Base-by-base conservation (phyloP, 2,113 vertebrate genomes). In the Tenrec ecaudatus region DNA sequence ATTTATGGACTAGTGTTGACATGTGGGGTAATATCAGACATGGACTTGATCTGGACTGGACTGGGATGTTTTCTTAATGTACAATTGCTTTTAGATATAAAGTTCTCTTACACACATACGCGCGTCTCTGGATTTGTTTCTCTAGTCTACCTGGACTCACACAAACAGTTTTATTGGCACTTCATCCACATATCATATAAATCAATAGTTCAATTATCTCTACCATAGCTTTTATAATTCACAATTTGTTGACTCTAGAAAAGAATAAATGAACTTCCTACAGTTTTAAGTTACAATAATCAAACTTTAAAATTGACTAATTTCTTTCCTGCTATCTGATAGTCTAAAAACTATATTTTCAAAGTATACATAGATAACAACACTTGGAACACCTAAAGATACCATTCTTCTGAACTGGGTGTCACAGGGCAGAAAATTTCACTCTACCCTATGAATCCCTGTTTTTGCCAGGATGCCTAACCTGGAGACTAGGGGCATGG, bases 231-330 rank as follows among this genome's bases (percentile, higher is more conserved):
- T 86, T 94, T 66, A 93, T n/a, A 82, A 79, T 71, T 22, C 58
- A 76, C 29, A 77, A 60, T 86, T 92, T 73, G 40, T 82, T 73
- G 58, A 68, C n/a, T 94, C 23, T 29, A 71, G 71, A 83, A 86
- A 87, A 80, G 20, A 22, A 88, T 27, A 94, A 89, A 86, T 66
- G 11, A 86, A 43, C 31, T 77, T 82, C 62, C 40, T 89, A 3
- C 82, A 57, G 57, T 89, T 93, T 89, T 69, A 69, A 91, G 62
- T 58, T 71, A 76, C 5, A 84, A 57, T 60, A 85, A 84, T 31
- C 53, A 88, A 62, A 22, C 60, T 22, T 85, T 79, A 88, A 94
- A 58, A 16, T 83, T 15, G 19, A 7, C 57, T n/a, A 47, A 14
- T 64, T 83, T 25, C 40, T 90, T 83, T 68, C 71, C 40, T 27